A percentile compares a stretch with the other conserved stretches of the same genome.
These are phyloP conservation scores for Hoplostethus mediterraneus DNA, from an alignment of 2,797 vertebrate species.

Conservation along the genomic window DNA sequence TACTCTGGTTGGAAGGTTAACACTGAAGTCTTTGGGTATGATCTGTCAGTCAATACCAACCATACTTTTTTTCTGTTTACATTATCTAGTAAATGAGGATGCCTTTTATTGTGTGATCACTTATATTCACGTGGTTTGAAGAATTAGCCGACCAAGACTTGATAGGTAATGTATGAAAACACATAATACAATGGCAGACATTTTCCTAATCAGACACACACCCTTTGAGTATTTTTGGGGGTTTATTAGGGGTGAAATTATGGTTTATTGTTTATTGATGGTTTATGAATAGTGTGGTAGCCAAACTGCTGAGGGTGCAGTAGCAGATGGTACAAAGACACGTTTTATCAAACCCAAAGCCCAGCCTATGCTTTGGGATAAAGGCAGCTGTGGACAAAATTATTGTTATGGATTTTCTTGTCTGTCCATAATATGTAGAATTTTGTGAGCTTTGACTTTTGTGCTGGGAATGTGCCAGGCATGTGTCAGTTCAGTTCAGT, in stretches of 20 bases:
- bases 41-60: not conserved
- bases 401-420: conserved; percentile 43
- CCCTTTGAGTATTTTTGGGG: not conserved
- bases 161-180: too few species aligned
- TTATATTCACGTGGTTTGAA: too few species aligned
- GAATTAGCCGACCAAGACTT: too few species aligned
- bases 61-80: not conserved
- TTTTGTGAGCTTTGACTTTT: conserved; percentile 45
- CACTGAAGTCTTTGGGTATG: conserved; percentile 1
- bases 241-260: not conserved
- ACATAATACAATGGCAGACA: too few species aligned
- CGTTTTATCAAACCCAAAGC: conserved; percentile 24
- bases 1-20: not conserved
- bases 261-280: not conserved
- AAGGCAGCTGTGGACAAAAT: conserved; percentile 46
- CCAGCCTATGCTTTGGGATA: conserved; percentile 8
- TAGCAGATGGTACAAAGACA: conserved; percentile 36
- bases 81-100: not conserved
- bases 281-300: not conserved
- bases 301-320: not conserved
- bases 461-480: conserved; percentile 5
- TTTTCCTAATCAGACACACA: too few species aligned
- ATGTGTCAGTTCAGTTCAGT: not conserved
- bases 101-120: too few species aligned
- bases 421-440: conserved; percentile 33